Conservation (phyloP, 2,113 vertebrate species). For the Podarcis cretensis region DNA sequence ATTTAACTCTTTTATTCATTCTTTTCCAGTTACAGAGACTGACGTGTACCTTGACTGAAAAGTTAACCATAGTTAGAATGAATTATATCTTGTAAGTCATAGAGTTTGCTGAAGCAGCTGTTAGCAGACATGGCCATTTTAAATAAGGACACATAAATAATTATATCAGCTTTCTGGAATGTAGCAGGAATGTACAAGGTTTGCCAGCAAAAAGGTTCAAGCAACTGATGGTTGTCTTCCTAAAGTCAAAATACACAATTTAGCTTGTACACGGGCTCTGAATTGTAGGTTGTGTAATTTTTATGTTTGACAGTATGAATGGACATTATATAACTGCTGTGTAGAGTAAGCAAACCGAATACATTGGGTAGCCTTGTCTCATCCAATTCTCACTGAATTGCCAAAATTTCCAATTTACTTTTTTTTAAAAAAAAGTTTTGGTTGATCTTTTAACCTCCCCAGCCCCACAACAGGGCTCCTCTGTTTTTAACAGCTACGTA, state of each 20-base stretch:
- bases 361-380: background rate
- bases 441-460: background rate
- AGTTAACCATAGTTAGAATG: background rate
- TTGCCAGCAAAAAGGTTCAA: background rate
- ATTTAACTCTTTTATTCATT: constrained; percentile 4
- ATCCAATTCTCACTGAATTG: background rate
- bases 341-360: background rate
- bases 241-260: background rate
- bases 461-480: background rate
- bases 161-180: constrained; percentile 41
- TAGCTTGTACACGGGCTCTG: background rate
- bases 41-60: background rate
- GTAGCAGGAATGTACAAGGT: constrained; percentile 6
- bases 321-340: background rate
- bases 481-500: background rate
- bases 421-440: background rate
- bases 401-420: background rate
- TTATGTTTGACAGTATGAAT: too few relatives aligned
- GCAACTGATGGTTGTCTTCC: background rate
- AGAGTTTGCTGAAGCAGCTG: constrained; percentile 18
- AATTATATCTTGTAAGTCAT: background rate
- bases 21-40: background rate
- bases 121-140: constrained; percentile 15
- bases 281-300: background rate
- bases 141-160: constrained; percentile 16